Evolutionary conservation across 1,140 invertebrate genomes (phyloP).

Genomic region (Linepithema humile): DNA sequence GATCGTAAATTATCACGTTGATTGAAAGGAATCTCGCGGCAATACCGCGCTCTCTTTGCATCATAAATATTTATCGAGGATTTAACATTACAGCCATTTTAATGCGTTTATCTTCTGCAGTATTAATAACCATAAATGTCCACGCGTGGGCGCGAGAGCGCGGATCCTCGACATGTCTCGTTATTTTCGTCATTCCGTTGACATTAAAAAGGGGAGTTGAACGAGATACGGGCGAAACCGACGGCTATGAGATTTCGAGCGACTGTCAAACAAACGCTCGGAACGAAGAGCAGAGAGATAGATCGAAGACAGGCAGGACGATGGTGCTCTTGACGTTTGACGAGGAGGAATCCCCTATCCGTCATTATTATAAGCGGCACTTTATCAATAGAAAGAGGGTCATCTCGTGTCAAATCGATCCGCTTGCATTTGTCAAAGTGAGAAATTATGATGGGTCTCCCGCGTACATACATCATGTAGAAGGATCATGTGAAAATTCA

Average conservation of each 20-base stretch:
- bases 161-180: not conserved
- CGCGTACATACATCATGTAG: constrained; percentile 24
- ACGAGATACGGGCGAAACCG: not conserved
- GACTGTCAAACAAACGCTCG: constrained; percentile 47
- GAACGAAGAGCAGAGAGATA: constrained; percentile 41
- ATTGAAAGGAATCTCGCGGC: not conserved
- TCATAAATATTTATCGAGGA: constrained; percentile 35
- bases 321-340: constrained; percentile 59
- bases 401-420: constrained; percentile 60
- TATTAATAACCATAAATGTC: constrained; percentile 39
- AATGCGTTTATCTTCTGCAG: not conserved
- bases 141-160: not conserved
- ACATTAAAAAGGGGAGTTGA: constrained; percentile 37
- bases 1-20: not conserved
- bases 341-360: constrained; percentile 46
- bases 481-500: constrained; percentile 64
- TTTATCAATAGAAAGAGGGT: constrained; percentile 60
- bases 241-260: constrained; percentile 36
- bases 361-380: constrained; percentile 61
- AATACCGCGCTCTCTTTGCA: not conserved
- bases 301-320: constrained; percentile 55
- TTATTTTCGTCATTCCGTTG: constrained; percentile 36
- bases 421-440: constrained; percentile 53
- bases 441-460: constrained; percentile 62
- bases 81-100: constrained; percentile 27